phyloP scores from a whole-genome alignment of 53 echinoderm and acorn worm genomes.

The Echinometra lucunter region DNA sequence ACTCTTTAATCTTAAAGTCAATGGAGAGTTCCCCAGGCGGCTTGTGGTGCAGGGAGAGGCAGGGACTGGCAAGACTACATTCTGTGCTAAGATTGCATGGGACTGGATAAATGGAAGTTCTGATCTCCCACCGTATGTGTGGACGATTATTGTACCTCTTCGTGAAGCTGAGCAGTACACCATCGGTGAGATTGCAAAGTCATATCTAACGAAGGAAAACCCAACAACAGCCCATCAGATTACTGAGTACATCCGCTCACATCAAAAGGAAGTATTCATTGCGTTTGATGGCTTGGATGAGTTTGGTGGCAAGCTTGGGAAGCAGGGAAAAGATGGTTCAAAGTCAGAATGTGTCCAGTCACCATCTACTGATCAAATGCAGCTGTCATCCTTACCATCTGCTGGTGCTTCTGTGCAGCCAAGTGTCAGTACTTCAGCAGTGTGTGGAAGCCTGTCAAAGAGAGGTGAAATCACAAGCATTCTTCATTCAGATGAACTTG shows the following conservation, averaged over 20 bases:
- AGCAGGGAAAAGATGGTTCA: background rate
- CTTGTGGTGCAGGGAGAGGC: slow-evolving; percentile 12
- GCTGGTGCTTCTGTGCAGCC: background rate
- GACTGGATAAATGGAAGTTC: background rate
- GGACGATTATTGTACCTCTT: slow-evolving; percentile 15
- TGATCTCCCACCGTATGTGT: background rate
- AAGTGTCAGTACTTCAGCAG: background rate
- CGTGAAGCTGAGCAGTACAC: background rate
- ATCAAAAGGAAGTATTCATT: background rate
- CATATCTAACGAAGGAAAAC: background rate
- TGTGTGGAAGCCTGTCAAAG: background rate
- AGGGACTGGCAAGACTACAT: background rate
- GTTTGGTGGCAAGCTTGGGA: background rate
- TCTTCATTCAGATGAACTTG: background rate
- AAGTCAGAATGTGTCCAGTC: background rate
- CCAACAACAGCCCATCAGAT: background rate
- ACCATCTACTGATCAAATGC: background rate
- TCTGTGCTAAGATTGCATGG: slow-evolving; percentile 11
- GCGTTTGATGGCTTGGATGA: slow-evolving; percentile 16
- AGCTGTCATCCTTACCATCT: background rate
- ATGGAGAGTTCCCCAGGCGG: slow-evolving; percentile 22
- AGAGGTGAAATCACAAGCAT: background rate
- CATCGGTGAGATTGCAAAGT: slow-evolving; percentile 10
- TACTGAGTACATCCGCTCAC: background rate
- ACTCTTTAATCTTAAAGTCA: background rate